These are phyloP conservation scores for Tyto alba DNA, from an alignment of 2,113 vertebrate species.

Conservation along the genomic window DNA sequence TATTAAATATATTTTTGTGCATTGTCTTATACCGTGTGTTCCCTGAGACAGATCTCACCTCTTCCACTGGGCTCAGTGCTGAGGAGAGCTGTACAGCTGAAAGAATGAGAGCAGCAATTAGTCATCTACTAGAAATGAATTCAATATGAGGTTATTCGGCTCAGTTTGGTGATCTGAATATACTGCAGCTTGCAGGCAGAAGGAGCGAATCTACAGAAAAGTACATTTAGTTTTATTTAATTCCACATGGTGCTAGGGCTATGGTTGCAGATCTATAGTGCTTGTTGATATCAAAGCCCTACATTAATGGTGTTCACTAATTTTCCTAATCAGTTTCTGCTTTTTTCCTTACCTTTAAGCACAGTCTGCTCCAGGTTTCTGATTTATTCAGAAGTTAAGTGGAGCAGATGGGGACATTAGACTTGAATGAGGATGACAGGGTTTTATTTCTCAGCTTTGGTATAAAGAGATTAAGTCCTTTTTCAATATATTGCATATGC, in stretches of 20 bases:
- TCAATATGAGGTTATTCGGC: not conserved
- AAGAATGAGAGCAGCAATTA: not conserved
- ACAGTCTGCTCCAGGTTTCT: not conserved
- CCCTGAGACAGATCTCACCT: not conserved
- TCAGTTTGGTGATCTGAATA: not conserved
- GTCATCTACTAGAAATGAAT: not conserved
- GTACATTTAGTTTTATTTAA: not conserved
- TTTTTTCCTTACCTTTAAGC: not conserved
- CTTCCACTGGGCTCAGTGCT: not conserved
- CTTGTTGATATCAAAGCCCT: not conserved
- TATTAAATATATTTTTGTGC: not conserved
- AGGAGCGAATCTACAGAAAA: not conserved
- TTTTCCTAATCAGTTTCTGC: not conserved
- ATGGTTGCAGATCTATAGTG: rapidly evolving
- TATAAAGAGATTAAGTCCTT: not conserved
- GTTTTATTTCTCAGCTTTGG: not conserved
- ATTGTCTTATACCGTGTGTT: not conserved
- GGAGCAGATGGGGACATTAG: not conserved
- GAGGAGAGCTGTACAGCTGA: no score
- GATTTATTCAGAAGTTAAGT: not conserved
- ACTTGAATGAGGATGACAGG: not conserved
- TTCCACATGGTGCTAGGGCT: not conserved
- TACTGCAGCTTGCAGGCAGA: not conserved
- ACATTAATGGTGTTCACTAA: not conserved
- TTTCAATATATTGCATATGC: not conserved